A percentile compares a stretch with the other conserved stretches of the same genome.
phyloP scores from a whole-genome alignment of 2,797 vertebrate genomes.

The Lacerta agilis region DNA sequence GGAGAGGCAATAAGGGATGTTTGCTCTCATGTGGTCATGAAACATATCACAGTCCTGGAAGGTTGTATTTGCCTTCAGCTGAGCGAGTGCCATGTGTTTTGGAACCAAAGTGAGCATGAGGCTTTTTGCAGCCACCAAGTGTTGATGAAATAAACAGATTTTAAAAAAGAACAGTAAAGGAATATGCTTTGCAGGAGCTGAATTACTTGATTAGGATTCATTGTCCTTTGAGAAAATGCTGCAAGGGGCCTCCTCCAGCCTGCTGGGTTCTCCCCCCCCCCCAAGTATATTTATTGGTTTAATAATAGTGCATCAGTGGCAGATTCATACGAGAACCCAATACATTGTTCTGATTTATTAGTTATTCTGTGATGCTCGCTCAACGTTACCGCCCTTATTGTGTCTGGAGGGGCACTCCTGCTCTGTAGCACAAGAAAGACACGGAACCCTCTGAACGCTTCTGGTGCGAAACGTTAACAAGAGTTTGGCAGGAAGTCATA shows the following conservation, averaged over 20 bases:
- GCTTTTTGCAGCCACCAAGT: neutral
- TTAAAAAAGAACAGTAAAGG: neutral
- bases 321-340: too few relatives aligned
- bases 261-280: neutral
- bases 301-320: too few relatives aligned
- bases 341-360: too few relatives aligned
- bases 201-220: too few relatives aligned
- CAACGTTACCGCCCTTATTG: too few relatives aligned
- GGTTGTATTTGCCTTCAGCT: neutral
- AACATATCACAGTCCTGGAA: neutral
- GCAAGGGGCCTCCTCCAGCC: neutral
- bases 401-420: too few relatives aligned
- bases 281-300: too few relatives aligned
- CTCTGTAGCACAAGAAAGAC: too few relatives aligned
- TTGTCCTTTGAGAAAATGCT: neutral
- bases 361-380: too few relatives aligned
- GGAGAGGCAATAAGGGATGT: neutral
- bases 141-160: neutral
- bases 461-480: too few relatives aligned
- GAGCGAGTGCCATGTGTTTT: neutral
- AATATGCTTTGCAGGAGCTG: neutral
- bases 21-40: neutral
- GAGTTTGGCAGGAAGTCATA: too few relatives aligned
- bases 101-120: neutral
- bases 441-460: too few relatives aligned